phyloP scores from a whole-genome alignment of 2,113 vertebrate species.

The Hemiscyllium ocellatum region DNA sequence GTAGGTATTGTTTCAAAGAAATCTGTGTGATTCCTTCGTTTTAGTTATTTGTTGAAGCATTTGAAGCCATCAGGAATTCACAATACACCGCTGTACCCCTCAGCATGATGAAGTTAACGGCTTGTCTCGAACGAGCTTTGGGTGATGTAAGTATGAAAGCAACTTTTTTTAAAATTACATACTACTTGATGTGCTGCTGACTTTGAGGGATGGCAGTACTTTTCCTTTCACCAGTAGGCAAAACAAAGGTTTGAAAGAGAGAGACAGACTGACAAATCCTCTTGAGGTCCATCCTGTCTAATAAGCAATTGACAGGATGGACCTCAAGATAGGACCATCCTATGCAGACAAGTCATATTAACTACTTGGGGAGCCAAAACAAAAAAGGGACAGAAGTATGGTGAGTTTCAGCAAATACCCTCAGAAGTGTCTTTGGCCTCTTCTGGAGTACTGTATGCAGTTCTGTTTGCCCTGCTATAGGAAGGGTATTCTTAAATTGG shows the following conservation, averaged over 20 bases:
- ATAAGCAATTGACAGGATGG: background rate
- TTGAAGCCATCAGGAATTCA: slow-evolving; percentile 45
- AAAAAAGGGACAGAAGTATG: background rate
- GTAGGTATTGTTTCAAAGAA: background rate
- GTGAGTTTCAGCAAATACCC: background rate
- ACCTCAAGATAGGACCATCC: background rate
- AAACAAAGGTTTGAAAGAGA: background rate
- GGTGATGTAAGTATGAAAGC: slow-evolving; percentile 57
- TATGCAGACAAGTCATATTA: background rate
- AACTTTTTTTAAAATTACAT: background rate
- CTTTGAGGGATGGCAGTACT: background rate
- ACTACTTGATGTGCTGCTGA: background rate
- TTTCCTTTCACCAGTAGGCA: background rate
- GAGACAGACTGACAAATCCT: background rate
- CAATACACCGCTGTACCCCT: slow-evolving; percentile 49
- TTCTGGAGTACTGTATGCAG: too few relatives aligned
- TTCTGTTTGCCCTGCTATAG: too few relatives aligned
- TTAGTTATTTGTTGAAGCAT: slow-evolving; percentile 59
- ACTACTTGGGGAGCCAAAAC: background rate
- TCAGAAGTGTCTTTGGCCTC: background rate
- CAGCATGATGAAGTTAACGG: slow-evolving; percentile 61
- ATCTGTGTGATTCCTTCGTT: background rate
- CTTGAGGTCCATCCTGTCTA: background rate
- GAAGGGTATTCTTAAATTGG: too few relatives aligned
- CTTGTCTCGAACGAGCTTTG: slow-evolving; percentile 59